Percentiles rank a stretch among this genome's conserved stretches.
Conservation (phyloP, 2,888 invertebrate genomes). For the Dorcus parallelipipedus region DNA sequence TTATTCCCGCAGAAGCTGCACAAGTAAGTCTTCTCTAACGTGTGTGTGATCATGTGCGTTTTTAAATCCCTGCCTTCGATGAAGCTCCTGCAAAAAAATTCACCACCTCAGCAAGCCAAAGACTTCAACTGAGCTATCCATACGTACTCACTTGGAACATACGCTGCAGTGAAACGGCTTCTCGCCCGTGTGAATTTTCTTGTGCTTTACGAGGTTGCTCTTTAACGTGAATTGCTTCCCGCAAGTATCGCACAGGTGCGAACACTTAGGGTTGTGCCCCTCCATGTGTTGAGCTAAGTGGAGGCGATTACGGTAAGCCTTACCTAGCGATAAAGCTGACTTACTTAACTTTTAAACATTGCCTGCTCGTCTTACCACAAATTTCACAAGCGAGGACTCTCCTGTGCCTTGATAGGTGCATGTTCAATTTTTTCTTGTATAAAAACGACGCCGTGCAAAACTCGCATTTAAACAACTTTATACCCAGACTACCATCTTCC, state of each 20-base stretch:
- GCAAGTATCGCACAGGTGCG: slow-evolving; percentile 20
- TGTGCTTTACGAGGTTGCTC: slow-evolving; percentile 16
- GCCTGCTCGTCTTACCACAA: background rate
- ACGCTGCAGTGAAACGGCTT: slow-evolving; percentile 11
- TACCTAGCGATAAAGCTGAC: background rate
- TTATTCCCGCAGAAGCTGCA: slow-evolving; percentile 12
- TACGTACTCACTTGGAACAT: slow-evolving; percentile 9
- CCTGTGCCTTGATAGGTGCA: slow-evolving; percentile 13
- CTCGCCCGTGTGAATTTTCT: slow-evolving; percentile 15
- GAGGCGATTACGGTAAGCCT: slow-evolving; percentile 1
- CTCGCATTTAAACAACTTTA: slow-evolving; percentile 4
- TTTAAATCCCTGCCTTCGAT: slow-evolving; percentile 17
- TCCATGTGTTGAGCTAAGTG: slow-evolving; percentile 14
- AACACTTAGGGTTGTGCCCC: slow-evolving; percentile 17
- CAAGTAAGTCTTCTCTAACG: slow-evolving; percentile 6
- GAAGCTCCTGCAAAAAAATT: slow-evolving; percentile 3
- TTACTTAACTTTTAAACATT: background rate
- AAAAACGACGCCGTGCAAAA: slow-evolving; percentile 14
- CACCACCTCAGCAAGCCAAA: no score
- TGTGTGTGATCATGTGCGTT: slow-evolving; percentile 14
- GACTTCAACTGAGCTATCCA: background rate
- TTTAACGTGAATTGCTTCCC: slow-evolving; percentile 19
- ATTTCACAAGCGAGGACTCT: slow-evolving; percentile 13
- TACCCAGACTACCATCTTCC: no score
- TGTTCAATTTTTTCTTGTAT: slow-evolving; percentile 8